These are phyloP conservation scores for Lagria hirta DNA, from an alignment of 2,888 invertebrate species.

Conservation along the genomic window DNA sequence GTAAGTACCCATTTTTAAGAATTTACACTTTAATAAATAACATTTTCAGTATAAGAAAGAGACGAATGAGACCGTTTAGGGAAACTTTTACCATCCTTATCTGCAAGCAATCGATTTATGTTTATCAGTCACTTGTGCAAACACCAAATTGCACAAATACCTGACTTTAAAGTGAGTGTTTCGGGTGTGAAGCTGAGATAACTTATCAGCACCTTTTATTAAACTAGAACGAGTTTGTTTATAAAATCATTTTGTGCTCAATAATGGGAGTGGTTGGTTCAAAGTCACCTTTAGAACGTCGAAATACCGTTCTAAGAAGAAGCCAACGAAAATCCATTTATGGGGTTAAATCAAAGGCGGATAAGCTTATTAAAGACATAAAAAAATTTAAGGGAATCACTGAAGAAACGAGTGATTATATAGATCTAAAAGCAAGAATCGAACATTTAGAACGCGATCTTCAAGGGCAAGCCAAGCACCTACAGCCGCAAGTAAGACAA, in stretches of 20 bases:
- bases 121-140: neutral
- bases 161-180: neutral
- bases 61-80: neutral
- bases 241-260: constrained; percentile 1
- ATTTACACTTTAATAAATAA: neutral
- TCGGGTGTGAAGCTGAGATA: constrained; percentile 6
- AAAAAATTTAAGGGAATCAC: constrained; percentile 37
- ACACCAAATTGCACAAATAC: neutral
- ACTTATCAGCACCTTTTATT: constrained; percentile 11
- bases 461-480: constrained; percentile 24
- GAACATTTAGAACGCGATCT: constrained; percentile 32
- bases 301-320: constrained; percentile 37
- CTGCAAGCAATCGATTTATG: constrained; percentile 1
- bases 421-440: constrained; percentile 28
- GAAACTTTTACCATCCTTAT: neutral
- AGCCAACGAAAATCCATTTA: constrained; percentile 36
- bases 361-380: constrained; percentile 32
- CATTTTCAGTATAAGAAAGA: constrained; percentile 29
- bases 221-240: constrained; percentile 12
- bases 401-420: constrained; percentile 30
- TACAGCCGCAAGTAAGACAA: constrained; percentile 36
- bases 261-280: constrained; percentile 34
- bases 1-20: constrained; percentile 28
- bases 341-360: constrained; percentile 33
- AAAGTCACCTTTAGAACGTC: constrained; percentile 38